Percentiles rank a stretch among this genome's conserved stretches.
phyloP scores from a whole-genome alignment of 2,888 invertebrate genomes.

The Stenodera caucasica region DNA sequence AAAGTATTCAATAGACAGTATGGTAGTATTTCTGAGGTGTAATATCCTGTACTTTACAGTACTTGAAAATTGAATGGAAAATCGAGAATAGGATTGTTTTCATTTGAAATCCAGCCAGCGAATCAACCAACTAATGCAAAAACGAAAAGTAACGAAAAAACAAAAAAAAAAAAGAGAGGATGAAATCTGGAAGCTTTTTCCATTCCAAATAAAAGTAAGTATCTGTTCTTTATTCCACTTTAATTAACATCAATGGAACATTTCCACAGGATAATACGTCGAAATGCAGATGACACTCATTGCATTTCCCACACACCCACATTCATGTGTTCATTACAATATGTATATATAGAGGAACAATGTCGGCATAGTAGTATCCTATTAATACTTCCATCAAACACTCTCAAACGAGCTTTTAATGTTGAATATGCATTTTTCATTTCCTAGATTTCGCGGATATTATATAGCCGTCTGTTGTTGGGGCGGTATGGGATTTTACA shows the following conservation, averaged over 20 bases:
- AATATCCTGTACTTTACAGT: not conserved
- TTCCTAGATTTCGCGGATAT: slow-evolving; percentile 46
- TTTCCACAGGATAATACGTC: slow-evolving; percentile 11
- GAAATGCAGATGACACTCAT: slow-evolving; percentile 28
- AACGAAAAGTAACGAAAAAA: too few relatives aligned
- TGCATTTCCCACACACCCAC: slow-evolving; percentile 23
- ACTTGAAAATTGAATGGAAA: not conserved
- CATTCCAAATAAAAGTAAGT: not conserved
- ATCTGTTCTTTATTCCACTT: slow-evolving; percentile 12
- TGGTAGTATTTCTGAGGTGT: too few relatives aligned
- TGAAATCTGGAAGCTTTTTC: not conserved
- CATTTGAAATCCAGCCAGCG: not conserved
- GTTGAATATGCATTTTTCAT: slow-evolving; percentile 51
- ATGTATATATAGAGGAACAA: not conserved
- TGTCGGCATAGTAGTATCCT: slow-evolving; percentile 32
- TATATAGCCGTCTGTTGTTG: slow-evolving; percentile 25
- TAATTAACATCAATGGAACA: slow-evolving; percentile 21
- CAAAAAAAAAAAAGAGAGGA: not conserved
- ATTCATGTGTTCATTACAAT: too few relatives aligned
- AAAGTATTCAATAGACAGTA: too few relatives aligned
- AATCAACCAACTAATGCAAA: not conserved
- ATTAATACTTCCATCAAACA: slow-evolving; percentile 39
- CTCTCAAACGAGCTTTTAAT: slow-evolving; percentile 49
- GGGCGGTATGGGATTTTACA: slow-evolving; percentile 42
- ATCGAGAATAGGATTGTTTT: not conserved